phyloP scores from a whole-genome alignment of 2,888 invertebrate genomes.

The Drosophila peninsularis region DNA sequence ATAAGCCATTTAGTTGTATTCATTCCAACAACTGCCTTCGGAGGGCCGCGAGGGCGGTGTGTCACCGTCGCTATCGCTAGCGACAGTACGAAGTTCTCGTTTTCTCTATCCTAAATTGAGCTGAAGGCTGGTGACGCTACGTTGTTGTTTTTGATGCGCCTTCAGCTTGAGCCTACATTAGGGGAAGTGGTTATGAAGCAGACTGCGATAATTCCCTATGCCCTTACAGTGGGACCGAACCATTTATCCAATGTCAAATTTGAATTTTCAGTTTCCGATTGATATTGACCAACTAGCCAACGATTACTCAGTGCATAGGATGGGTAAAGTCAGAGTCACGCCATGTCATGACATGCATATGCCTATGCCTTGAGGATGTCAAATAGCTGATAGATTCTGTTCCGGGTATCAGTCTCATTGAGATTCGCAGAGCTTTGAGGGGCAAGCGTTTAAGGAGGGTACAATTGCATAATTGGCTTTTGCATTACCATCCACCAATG shows the following conservation, averaged over 20 bases:
- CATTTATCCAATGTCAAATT: neutral
- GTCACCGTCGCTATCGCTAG: conserved; percentile 1
- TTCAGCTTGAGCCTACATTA: conserved; percentile 46
- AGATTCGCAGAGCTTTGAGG: neutral
- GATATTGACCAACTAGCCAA: neutral
- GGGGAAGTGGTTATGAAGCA: conserved; percentile 28
- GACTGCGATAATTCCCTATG: conserved; percentile 5
- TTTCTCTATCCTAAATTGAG: conserved; percentile 31
- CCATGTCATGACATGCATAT: too few relatives aligned
- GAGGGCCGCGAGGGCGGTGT: neutral
- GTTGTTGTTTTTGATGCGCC: conserved; percentile 37
- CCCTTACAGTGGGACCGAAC: conserved; percentile 13
- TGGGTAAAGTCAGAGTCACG: neutral
- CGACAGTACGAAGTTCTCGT: conserved; percentile 22
- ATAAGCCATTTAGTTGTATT: conserved; percentile 22
- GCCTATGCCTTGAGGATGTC: too few relatives aligned
- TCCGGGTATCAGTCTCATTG: neutral
- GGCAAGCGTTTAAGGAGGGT: neutral
- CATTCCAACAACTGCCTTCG: conserved; percentile 12
- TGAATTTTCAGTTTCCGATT: neutral
- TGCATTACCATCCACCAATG: conserved; percentile 13
- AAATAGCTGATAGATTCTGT: neutral
- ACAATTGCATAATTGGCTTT: conserved; percentile 6
- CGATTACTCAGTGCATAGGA: neutral
- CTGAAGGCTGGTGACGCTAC: conserved; percentile 22